Percentiles rank a stretch among this genome's conserved stretches.
phyloP scores from a whole-genome alignment of 2,888 invertebrate genomes.

The Chymomyza caudatula region DNA sequence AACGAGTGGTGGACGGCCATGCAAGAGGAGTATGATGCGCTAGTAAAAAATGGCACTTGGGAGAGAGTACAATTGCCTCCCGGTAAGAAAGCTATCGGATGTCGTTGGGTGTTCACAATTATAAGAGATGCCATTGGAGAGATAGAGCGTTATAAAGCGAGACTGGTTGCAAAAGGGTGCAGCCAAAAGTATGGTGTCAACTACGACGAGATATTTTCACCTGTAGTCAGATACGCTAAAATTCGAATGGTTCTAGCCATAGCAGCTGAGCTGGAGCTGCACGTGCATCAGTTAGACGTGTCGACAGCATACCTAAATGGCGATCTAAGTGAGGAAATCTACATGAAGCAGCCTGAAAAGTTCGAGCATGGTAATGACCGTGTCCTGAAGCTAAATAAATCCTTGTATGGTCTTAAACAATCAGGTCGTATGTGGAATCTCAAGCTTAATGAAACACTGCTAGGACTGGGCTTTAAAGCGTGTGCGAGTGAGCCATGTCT shows the following conservation, averaged over 20 bases:
- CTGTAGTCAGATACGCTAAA: constrained; percentile 37
- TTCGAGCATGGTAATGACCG: too few relatives aligned
- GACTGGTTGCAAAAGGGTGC: constrained; percentile 40
- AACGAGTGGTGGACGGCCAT: constrained; percentile 22
- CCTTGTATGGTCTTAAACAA: constrained; percentile 49
- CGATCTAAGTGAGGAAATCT: constrained; percentile 31
- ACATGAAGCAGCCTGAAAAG: constrained; percentile 38
- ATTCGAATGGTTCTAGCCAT: constrained; percentile 40
- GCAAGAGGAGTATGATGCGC: constrained; percentile 23
- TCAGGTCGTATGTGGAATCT: constrained; percentile 43
- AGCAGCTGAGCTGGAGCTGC: constrained; percentile 26
- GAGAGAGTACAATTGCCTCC: constrained; percentile 20
- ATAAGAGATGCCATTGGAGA: constrained; percentile 26
- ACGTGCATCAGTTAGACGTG: constrained; percentile 44
- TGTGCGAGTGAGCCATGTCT: constrained; percentile 36
- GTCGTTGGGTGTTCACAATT: constrained; percentile 36
- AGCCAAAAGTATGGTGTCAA: constrained; percentile 32
- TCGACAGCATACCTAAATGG: constrained; percentile 41
- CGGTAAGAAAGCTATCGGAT: constrained; percentile 26
- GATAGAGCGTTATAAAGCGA: constrained; percentile 25
- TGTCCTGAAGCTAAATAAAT: constrained; percentile 41
- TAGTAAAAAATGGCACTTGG: too few relatives aligned
- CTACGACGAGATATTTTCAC: constrained; percentile 39
- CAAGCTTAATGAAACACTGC: constrained; percentile 28
- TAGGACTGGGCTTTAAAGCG: constrained; percentile 28